These are phyloP conservation scores for Ophioninae sp. DNA, from an alignment of 2,888 invertebrate species.

Conservation along the genomic window DNA sequence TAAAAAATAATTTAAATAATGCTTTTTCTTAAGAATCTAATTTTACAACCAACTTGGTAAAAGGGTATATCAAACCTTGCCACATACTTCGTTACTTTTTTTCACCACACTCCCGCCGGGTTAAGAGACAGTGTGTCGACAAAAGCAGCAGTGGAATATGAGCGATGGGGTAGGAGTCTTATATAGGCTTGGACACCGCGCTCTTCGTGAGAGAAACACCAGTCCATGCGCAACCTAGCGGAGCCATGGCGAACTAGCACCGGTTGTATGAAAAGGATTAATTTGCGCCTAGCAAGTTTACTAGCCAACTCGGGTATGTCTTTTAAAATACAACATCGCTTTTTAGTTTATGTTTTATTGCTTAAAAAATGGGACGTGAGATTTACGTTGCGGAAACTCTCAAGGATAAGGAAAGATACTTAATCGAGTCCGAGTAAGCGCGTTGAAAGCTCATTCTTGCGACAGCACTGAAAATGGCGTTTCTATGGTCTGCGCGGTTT, in stretches of 20 bases:
- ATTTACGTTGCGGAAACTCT: constrained; percentile 3
- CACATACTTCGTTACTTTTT: too few relatives aligned
- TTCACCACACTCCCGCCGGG: too few relatives aligned
- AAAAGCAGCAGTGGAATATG: too few relatives aligned
- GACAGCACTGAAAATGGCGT: constrained; percentile 15
- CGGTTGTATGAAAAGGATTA: not conserved
- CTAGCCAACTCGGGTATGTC: not conserved
- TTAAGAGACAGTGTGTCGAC: too few relatives aligned
- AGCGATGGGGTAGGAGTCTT: too few relatives aligned
- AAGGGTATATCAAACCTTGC: too few relatives aligned
- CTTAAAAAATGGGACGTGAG: not conserved
- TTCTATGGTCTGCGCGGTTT: constrained; percentile 43
- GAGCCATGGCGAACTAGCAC: not conserved
- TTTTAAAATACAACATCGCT: not conserved
- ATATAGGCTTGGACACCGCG: not conserved
- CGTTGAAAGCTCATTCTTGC: constrained; percentile 37
- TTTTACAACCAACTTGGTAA: too few relatives aligned
- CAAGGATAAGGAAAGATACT: constrained; percentile 38
- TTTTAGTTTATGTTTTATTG: not conserved
- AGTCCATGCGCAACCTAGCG: not conserved
- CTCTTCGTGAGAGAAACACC: not conserved
- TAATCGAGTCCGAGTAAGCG: constrained; percentile 35
- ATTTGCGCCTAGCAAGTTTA: not conserved
- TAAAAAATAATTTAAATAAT: too few relatives aligned
- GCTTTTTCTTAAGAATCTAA: too few relatives aligned